Evolutionary conservation across 1,140 invertebrate species (phyloP).

Genomic region (Pseudomyrmex pallidus): DNA sequence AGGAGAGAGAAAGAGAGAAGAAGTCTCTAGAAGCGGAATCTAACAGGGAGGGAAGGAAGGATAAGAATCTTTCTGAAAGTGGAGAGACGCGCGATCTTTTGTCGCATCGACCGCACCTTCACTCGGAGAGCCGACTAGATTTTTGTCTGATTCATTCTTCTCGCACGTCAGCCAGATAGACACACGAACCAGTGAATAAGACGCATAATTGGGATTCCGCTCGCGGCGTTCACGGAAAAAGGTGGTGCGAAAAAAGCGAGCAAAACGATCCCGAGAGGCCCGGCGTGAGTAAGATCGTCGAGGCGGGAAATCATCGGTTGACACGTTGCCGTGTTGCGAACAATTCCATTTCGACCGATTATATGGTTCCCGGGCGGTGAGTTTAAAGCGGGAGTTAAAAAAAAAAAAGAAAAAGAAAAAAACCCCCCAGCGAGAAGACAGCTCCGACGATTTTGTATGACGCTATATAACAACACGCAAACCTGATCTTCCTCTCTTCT

Average conservation of each 20-base stretch:
- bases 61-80: background rate
- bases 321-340: slow-evolving; percentile 66
- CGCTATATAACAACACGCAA: slow-evolving; percentile 73
- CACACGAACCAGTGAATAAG: slow-evolving; percentile 28
- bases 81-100: slow-evolving; percentile 57
- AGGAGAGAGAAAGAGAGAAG: slow-evolving; percentile 6
- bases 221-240: slow-evolving; percentile 44
- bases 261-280: background rate
- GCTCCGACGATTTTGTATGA: slow-evolving; percentile 71
- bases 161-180: slow-evolving; percentile 10
- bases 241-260: slow-evolving; percentile 29
- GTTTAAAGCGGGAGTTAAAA: slow-evolving; percentile 19
- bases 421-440: background rate
- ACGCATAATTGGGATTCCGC: slow-evolving; percentile 45
- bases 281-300: background rate
- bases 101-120: slow-evolving; percentile 48
- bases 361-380: slow-evolving; percentile 54
- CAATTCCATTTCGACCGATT: slow-evolving; percentile 77
- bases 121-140: background rate
- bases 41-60: background rate
- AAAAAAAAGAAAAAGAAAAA: too few species aligned
- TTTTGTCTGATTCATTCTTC: slow-evolving; percentile 47
- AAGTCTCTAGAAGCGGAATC: background rate
- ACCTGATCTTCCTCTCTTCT: slow-evolving; percentile 58
- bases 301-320: slow-evolving; percentile 2